A percentile compares a stretch with the other conserved stretches of the same genome.
Conservation (phyloP, 1,140 invertebrate genomes). For the Lucilia sericata region DNA sequence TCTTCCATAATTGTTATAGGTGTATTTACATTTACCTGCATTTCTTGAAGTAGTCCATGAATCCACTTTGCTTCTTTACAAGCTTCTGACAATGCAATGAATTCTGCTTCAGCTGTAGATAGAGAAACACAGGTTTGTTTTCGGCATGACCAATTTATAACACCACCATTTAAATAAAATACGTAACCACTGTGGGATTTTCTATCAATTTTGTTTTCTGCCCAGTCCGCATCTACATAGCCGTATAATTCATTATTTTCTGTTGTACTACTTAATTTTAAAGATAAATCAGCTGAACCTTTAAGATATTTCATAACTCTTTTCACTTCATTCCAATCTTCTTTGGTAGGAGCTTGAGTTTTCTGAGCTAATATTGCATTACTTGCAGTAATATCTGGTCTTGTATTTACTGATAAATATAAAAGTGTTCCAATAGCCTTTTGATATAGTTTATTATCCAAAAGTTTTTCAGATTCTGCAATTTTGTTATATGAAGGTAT, state of each 20-base stretch:
- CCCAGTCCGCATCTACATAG: constrained; percentile 41
- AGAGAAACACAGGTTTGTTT: constrained; percentile 52
- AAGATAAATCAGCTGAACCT: not conserved
- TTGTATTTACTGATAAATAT: not conserved
- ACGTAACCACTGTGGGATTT: constrained; percentile 53
- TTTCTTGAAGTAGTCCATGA: no score
- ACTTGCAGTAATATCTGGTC: constrained; percentile 4
- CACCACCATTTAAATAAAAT: constrained; percentile 45
- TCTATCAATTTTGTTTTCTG: constrained; percentile 48
- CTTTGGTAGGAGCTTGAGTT: not conserved
- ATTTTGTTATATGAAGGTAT: not conserved
- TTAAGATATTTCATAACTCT: no score
- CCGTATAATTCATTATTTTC: constrained; percentile 13
- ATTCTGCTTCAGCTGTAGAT: constrained; percentile 53
- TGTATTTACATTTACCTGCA: no score
- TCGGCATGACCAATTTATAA: constrained; percentile 49
- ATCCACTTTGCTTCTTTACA: constrained; percentile 43
- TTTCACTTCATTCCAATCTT: constrained; percentile 19
- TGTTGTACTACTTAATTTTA: no score
- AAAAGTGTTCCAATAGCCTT: not conserved
- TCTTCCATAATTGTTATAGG: no score
- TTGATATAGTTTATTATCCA: not conserved
- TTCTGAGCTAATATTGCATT: not conserved
- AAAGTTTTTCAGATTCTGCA: not conserved
- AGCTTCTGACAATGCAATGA: constrained; percentile 48